Evolutionary conservation across 2,888 invertebrate genomes (phyloP), one percentile per base, ranked within the genome.

Genomic region (Drosophila macrospina): DNA sequence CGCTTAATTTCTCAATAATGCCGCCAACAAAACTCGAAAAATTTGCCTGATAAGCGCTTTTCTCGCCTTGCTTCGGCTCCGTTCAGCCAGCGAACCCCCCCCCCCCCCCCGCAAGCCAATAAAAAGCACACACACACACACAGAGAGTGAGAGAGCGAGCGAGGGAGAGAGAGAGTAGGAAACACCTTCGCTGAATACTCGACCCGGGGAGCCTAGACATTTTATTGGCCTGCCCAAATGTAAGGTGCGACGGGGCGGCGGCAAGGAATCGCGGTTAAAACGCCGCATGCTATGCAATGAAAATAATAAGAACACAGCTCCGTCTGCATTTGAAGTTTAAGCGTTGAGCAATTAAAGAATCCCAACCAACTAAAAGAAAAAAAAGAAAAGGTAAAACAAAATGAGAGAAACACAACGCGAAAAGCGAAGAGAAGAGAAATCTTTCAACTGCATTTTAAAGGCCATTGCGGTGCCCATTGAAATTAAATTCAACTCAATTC

Each of bases 1-100:
- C 69, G 66, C 76, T 85, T 82, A 75, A 85, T 85, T 88, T 88
- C 86, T 82, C 78, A 88, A 88, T 84, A 86, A 77, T 77, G 70
- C 74, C 68, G 51, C 63, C 60, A 70, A 64, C 69, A 70, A 63
- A 32, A 47, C 69, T 64, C 56, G 51, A 66, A 62, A 70, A 77
- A 81, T 79, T 67, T 72, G 70, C 75, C 75, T 78, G 80, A 85
- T 87, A 87, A 87, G 82, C 84, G 62, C 50, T 76, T 80, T 80
- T 70, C 50, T 47, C 20, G 36, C 48, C 48, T 20, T 13, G 10
- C 20, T 34, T 20, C 28, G 26, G 37, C 44, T 13, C 7, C 44
- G 26, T 44, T 36, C 13, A 20, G 13, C 32, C 32, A 36, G 36
- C 37, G 20, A 3, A 3, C 11, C 11, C 34, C 44, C 44, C 11